phyloP scores from a whole-genome alignment of 1,140 invertebrate species.

The Zaprionus vittiger region DNA sequence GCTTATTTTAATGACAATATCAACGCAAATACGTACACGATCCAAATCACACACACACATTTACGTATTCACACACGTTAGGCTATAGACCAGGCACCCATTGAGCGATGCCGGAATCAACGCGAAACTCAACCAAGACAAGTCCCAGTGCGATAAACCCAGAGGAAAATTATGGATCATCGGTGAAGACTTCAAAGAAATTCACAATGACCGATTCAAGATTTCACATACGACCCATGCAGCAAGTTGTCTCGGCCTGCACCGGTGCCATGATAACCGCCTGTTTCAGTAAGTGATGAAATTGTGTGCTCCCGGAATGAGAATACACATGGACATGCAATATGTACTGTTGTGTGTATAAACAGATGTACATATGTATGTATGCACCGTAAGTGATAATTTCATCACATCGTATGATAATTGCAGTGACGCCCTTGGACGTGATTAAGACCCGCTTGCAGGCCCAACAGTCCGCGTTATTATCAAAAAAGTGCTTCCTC shows the following conservation, averaged over 20 bases:
- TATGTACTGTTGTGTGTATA: constrained; percentile 2
- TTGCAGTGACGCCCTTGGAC: constrained; percentile 97
- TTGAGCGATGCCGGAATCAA: constrained; percentile 33
- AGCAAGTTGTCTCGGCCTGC: constrained; percentile 96
- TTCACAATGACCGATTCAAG: constrained; percentile 87
- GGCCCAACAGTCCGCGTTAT: constrained; percentile 90
- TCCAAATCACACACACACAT: not conserved
- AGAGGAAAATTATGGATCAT: not conserved
- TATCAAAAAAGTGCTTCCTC: constrained; percentile 96
- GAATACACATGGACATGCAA: not conserved
- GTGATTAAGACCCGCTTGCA: constrained; percentile 99
- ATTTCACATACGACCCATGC: constrained; percentile 91
- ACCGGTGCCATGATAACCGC: constrained; percentile 95
- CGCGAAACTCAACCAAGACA: not conserved
- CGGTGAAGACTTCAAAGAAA: constrained; percentile 12
- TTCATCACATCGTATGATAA: not conserved
- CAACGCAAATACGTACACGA: constrained; percentile 6
- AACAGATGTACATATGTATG: not conserved
- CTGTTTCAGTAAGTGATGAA: constrained; percentile 89
- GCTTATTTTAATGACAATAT: constrained; percentile 10
- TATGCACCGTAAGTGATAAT: constrained; percentile 2
- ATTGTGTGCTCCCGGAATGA: constrained; percentile 1
- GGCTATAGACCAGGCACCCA: constrained; percentile 40
- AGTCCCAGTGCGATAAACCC: constrained; percentile 8
- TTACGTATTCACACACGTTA: constrained; percentile 3